These are phyloP conservation scores for Polyommatus iphigenia DNA, from an alignment of 2,888 invertebrate species.

Conservation along the genomic window DNA sequence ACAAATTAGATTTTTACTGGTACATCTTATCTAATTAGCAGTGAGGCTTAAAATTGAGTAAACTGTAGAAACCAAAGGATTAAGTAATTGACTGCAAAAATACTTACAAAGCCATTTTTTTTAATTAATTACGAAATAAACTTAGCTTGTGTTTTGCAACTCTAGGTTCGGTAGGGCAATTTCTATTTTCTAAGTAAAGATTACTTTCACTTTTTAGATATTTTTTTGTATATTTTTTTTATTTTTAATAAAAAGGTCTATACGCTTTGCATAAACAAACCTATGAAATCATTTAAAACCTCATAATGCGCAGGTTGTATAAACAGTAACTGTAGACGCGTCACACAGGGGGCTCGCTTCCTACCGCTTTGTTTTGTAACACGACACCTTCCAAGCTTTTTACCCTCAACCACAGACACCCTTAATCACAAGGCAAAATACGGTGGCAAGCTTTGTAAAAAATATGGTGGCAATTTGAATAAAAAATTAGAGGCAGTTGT, in stretches of 20 bases:
- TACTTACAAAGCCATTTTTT: neutral
- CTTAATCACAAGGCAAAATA: conserved; percentile 1
- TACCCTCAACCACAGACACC: conserved; percentile 40
- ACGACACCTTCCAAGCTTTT: conserved; percentile 48
- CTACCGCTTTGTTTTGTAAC: conserved; percentile 56
- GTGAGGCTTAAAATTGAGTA: too few relatives aligned
- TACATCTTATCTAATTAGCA: too few relatives aligned
- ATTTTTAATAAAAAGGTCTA: neutral
- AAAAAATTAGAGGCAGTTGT: neutral
- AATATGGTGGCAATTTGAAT: neutral
- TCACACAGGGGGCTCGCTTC: conserved; percentile 50
- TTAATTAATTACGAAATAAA: too few relatives aligned
- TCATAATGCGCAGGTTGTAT: conserved; percentile 63
- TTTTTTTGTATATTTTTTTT: neutral
- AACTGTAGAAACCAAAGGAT: neutral
- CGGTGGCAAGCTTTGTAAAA: neutral
- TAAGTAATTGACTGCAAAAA: neutral
- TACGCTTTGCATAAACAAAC: neutral
- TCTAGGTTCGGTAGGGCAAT: too few relatives aligned
- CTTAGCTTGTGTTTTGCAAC: too few relatives aligned
- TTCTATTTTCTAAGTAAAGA: too few relatives aligned
- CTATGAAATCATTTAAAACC: conserved; percentile 25
- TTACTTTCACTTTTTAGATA: too few relatives aligned
- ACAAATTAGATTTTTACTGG: too few relatives aligned
- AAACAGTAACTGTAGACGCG: conserved; percentile 62